Conservation (phyloP, 2,797 vertebrate species). For the Centropyge bicolor region DNA sequence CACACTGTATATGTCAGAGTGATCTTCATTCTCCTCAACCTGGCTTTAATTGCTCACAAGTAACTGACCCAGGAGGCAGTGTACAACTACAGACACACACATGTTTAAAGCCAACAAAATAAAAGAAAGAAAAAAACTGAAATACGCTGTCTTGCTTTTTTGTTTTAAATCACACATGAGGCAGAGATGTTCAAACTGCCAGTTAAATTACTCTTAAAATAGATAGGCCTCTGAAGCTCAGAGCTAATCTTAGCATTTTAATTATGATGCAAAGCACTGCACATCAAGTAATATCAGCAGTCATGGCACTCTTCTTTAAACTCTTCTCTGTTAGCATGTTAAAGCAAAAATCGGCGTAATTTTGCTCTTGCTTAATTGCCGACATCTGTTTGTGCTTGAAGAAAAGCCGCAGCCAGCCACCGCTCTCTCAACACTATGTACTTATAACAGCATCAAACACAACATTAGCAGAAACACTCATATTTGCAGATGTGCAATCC, state of each 20-base stretch:
- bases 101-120: conserved; percentile 26
- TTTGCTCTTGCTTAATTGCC: conserved; percentile 46
- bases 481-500: conserved; percentile 46
- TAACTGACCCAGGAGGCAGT: conserved; percentile 8
- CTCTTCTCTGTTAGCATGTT: conserved; percentile 33
- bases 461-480: conserved; percentile 41
- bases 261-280: conserved; percentile 50
- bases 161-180: conserved; percentile 30
- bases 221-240: conserved; percentile 42
- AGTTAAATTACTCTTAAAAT: conserved; percentile 41
- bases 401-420: conserved; percentile 36
- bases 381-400: conserved; percentile 57
- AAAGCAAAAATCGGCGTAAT: conserved; percentile 45
- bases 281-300: conserved; percentile 52
- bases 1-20: background rate
- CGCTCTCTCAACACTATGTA: conserved; percentile 39
- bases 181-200: conserved; percentile 42
- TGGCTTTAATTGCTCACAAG: background rate
- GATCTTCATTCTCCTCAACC: conserved; percentile 15
- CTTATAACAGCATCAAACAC: conserved; percentile 49
- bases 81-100: conserved; percentile 11
- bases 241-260: conserved; percentile 58
- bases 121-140: background rate
- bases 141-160: conserved; percentile 4
- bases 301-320: conserved; percentile 42